These are phyloP conservation scores for Delphinus delphis DNA, from an alignment of 2,113 vertebrate species.

Conservation along the genomic window DNA sequence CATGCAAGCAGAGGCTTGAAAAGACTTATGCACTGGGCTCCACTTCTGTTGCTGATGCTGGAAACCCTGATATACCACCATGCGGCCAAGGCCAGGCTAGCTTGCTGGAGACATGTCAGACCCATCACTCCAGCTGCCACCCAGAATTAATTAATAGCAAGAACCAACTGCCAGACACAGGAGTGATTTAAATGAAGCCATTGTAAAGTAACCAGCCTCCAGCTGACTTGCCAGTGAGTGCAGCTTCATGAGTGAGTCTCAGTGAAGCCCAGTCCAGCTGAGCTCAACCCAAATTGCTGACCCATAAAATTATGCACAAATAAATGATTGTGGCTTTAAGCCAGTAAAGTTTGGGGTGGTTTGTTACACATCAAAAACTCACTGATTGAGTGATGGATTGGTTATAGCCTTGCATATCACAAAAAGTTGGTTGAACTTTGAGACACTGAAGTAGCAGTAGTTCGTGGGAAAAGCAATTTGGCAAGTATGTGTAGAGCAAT, in stretches of 20 bases:
- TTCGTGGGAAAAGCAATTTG: background rate
- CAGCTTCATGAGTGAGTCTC: background rate
- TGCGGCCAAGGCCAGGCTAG: background rate
- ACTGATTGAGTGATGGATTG: background rate
- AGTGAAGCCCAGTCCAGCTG: background rate
- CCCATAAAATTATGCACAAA: background rate
- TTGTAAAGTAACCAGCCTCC: background rate
- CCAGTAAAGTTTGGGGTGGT: background rate
- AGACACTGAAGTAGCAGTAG: background rate
- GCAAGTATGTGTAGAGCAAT: background rate
- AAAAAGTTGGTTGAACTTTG: background rate
- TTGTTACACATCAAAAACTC: constrained; percentile 10
- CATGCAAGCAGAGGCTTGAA: background rate
- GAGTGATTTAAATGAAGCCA: background rate
- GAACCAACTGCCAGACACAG: background rate
- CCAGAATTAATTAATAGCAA: background rate
- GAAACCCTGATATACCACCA: background rate
- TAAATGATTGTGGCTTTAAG: background rate
- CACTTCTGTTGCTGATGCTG: background rate
- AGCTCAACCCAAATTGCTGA: background rate
- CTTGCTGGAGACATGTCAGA: background rate
- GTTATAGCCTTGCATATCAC: background rate
- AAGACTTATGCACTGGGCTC: background rate
- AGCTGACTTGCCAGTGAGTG: background rate
- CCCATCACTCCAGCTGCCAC: background rate